These are phyloP conservation scores for Plutella xylostella DNA, from an alignment of 2,888 invertebrate genomes.

Conservation along the genomic window DNA sequence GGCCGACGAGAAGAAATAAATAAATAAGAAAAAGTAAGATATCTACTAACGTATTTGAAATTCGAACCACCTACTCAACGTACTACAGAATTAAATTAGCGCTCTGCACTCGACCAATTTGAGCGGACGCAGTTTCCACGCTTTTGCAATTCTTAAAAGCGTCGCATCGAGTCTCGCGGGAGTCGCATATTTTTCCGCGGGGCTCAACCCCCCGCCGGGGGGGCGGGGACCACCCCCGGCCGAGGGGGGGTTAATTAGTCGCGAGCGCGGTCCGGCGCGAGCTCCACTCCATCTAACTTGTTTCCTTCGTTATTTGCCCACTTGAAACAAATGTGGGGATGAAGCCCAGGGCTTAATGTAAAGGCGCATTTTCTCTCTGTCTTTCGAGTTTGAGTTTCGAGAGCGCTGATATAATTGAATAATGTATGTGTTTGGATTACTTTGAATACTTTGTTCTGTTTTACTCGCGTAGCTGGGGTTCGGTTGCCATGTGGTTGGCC, in stretches of 20 bases:
- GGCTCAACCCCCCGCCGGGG: constrained; percentile 19
- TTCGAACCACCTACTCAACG: too few relatives aligned
- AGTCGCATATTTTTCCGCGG: constrained; percentile 49
- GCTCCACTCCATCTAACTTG: constrained; percentile 62
- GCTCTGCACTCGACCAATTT: background rate
- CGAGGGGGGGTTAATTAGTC: constrained; percentile 62
- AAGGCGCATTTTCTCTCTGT: constrained; percentile 1
- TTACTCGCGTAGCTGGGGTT: too few relatives aligned
- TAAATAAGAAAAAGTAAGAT: too few relatives aligned
- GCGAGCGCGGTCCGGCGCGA: constrained; percentile 53
- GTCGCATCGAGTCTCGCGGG: constrained; percentile 35
- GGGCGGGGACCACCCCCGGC: constrained; percentile 26
- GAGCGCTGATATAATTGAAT: too few relatives aligned
- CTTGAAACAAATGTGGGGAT: constrained; percentile 60
- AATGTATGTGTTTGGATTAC: too few relatives aligned
- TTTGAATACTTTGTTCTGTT: too few relatives aligned
- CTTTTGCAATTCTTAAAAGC: constrained; percentile 9
- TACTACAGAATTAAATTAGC: too few relatives aligned
- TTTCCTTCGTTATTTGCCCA: constrained; percentile 66
- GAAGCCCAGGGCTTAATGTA: constrained; percentile 6
- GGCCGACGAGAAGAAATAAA: too few relatives aligned
- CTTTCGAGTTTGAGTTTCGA: background rate
- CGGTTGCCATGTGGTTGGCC: too few relatives aligned
- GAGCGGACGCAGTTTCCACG: background rate
- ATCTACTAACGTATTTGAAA: too few relatives aligned